Percentiles rank a stretch among this genome's conserved stretches.
These are phyloP conservation scores for Trilocha varians DNA, from an alignment of 2,888 invertebrate species.

Conservation along the genomic window DNA sequence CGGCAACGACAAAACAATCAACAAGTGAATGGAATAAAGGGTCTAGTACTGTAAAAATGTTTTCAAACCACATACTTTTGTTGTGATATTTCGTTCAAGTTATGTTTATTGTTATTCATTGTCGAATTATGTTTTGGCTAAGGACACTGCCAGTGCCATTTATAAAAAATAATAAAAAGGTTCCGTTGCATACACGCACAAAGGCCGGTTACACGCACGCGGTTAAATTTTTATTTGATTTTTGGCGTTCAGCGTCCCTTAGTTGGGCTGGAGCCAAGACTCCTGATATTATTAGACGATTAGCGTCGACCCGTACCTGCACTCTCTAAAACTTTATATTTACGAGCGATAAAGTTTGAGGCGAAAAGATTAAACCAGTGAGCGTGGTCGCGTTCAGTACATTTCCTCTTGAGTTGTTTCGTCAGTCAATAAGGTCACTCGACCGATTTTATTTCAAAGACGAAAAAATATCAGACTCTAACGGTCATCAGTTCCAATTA, in stretches of 20 bases:
- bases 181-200: background rate
- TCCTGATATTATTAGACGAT: conserved; percentile 63
- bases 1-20: too few species aligned
- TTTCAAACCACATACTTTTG: too few species aligned
- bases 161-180: too few species aligned
- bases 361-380: background rate
- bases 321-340: conserved; percentile 21
- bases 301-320: conserved; percentile 52
- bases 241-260: conserved; percentile 34
- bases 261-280: conserved; percentile 54
- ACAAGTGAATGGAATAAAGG: too few species aligned
- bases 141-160: too few species aligned
- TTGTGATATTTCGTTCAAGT: too few species aligned
- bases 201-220: background rate
- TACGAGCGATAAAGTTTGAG: conserved; percentile 8
- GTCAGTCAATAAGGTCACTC: conserved; percentile 19
- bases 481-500: too few species aligned
- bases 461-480: too few species aligned
- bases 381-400: background rate
- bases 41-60: too few species aligned
- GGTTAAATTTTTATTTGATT: conserved; percentile 14
- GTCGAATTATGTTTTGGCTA: too few species aligned
- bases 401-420: conserved; percentile 11
- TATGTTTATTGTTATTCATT: too few species aligned
- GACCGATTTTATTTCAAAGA: conserved; percentile 13